These are phyloP conservation scores for Tiliacea citrago DNA, from an alignment of 2,888 invertebrate genomes.

Conservation along the genomic window DNA sequence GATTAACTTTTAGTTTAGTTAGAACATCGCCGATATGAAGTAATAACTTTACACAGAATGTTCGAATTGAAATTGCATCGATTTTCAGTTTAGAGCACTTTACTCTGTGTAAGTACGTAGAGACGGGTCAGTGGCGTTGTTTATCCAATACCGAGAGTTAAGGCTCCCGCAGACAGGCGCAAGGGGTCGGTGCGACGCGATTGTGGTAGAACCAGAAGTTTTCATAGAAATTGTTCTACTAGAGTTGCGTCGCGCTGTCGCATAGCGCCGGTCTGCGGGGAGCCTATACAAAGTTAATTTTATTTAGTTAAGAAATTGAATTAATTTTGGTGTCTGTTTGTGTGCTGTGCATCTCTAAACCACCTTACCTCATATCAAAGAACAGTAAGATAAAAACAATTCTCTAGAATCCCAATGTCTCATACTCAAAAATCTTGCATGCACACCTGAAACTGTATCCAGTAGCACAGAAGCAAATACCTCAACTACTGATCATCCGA, in stretches of 20 bases:
- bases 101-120: slow-evolving; percentile 18
- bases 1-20: slow-evolving; percentile 32
- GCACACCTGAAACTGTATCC: background rate
- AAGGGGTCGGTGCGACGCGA: no score
- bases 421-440: background rate
- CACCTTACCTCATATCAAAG: background rate
- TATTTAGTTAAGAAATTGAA: slow-evolving; percentile 10
- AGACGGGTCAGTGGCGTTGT: slow-evolving; percentile 33
- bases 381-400: background rate
- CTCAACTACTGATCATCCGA: background rate
- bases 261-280: no score
- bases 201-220: no score
- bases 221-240: no score
- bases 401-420: background rate
- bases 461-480: background rate
- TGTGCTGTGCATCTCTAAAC: background rate
- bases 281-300: slow-evolving; percentile 15
- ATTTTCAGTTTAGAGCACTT: slow-evolving; percentile 48
- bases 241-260: no score
- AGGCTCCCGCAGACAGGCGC: background rate
- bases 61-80: slow-evolving; percentile 54
- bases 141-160: slow-evolving; percentile 3
- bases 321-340: background rate
- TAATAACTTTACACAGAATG: slow-evolving; percentile 32
- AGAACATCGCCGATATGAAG: slow-evolving; percentile 14